Conservation (phyloP, 2,888 invertebrate genomes). For the Dynastes tityus region DNA sequence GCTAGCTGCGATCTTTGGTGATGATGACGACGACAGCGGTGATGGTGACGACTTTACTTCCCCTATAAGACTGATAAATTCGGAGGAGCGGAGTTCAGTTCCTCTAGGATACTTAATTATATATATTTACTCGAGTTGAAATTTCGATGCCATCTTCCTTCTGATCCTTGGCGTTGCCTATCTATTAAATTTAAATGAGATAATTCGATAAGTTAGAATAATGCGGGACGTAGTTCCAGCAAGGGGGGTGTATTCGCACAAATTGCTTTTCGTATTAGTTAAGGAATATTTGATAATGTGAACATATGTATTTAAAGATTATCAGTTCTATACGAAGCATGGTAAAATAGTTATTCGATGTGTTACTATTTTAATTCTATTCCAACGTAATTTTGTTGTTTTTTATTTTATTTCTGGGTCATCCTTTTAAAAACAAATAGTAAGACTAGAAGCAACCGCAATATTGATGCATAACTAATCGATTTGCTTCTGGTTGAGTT, state of each 20-base stretch:
- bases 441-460: too few relatives aligned
- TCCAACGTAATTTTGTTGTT: too few relatives aligned
- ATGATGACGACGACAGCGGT: constrained; percentile 11
- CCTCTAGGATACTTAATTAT: constrained; percentile 34
- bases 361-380: too few relatives aligned
- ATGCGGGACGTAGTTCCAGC: not conserved
- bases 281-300: not conserved
- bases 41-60: not conserved
- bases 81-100: not conserved
- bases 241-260: not conserved
- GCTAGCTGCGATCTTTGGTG: not conserved
- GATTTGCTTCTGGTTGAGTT: too few relatives aligned
- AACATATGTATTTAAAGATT: too few relatives aligned
- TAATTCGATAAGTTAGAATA: constrained; percentile 17
- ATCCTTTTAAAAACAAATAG: too few relatives aligned
- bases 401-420: too few relatives aligned
- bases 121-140: constrained; percentile 33
- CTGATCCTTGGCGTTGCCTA: not conserved
- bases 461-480: too few relatives aligned
- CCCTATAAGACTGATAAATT: constrained; percentile 25
- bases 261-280: constrained; percentile 19
- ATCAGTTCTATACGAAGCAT: too few relatives aligned
- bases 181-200: constrained; percentile 30
- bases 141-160: not conserved
- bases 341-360: too few relatives aligned